These are phyloP conservation scores for Vireo altiloquus DNA, from an alignment of 2,113 vertebrate genomes.

Conservation along the genomic window DNA sequence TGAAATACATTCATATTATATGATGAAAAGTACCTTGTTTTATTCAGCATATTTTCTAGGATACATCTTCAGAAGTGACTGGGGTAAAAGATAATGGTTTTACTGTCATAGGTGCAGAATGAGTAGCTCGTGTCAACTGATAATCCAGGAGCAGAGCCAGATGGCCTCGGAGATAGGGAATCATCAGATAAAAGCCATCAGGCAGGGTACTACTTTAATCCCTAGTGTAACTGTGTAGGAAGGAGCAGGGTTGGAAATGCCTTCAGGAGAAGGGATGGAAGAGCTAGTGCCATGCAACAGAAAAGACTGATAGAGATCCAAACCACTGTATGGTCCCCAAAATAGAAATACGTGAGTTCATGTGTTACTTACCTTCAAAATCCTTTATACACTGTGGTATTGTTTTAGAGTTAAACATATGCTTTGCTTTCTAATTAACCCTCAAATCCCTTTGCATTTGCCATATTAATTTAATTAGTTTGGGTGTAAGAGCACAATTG, in stretches of 20 bases:
- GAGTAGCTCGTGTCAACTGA: neutral
- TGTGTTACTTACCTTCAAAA: neutral
- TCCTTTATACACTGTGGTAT: neutral
- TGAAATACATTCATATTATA: neutral
- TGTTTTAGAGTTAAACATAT: neutral
- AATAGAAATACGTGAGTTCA: neutral
- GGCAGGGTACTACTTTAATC: neutral
- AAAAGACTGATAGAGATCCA: neutral
- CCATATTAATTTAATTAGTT: neutral
- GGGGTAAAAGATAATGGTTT: neutral
- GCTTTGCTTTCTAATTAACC: neutral
- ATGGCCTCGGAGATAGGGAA: constrained; percentile 9
- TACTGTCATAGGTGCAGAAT: neutral
- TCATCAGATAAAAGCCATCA: constrained; percentile 17
- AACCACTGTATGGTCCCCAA: neutral
- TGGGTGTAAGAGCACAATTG: neutral
- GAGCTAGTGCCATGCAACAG: neutral
- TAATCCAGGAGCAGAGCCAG: neutral
- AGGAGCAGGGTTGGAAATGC: neutral
- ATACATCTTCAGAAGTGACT: neutral
- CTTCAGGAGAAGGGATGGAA: neutral
- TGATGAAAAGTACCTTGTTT: neutral
- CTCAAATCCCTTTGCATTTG: neutral
- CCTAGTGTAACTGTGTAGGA: neutral
- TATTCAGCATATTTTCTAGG: neutral